Evolutionary conservation across 2,888 invertebrate genomes (phyloP).

Genomic region (Drosophila fulvimacula): DNA sequence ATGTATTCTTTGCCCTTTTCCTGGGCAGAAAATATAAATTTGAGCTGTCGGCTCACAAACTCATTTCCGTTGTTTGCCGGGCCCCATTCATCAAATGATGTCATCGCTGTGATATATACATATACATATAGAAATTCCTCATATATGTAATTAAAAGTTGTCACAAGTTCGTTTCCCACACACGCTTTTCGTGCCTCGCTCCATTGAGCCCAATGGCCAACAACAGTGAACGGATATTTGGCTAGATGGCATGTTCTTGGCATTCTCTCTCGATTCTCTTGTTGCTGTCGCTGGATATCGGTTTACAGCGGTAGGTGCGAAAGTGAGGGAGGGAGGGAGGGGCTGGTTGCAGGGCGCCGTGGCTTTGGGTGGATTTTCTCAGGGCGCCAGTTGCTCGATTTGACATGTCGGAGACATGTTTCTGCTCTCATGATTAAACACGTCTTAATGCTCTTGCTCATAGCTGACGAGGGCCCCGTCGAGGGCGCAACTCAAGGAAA

Average conservation of each 20-base stretch:
- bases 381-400: conserved; percentile 38
- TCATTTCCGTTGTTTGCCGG: conserved; percentile 61
- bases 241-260: conserved; percentile 29
- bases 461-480: conserved; percentile 44
- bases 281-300: conserved; percentile 23
- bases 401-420: conserved; percentile 50
- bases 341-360: not conserved
- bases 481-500: conserved; percentile 47
- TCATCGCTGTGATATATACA: conserved; percentile 33
- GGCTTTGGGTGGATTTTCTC: conserved; percentile 23
- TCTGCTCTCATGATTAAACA: conserved; percentile 57
- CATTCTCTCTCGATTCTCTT: conserved; percentile 21
- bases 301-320: conserved; percentile 27
- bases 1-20: conserved; percentile 40
- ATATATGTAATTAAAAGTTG: conserved; percentile 75
- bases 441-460: conserved; percentile 58
- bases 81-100: conserved; percentile 63
- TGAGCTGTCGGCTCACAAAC: conserved; percentile 37
- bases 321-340: not conserved
- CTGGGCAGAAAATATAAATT: conserved; percentile 17
- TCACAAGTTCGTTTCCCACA: conserved; percentile 63
- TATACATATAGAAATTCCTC: conserved; percentile 32
- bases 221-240: conserved; percentile 37
- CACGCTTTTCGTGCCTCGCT: conserved; percentile 46
- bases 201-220: conserved; percentile 35